These are phyloP conservation scores for Parotocinclus haroldoi DNA, from an alignment of 2,797 vertebrate species.

Conservation along the genomic window DNA sequence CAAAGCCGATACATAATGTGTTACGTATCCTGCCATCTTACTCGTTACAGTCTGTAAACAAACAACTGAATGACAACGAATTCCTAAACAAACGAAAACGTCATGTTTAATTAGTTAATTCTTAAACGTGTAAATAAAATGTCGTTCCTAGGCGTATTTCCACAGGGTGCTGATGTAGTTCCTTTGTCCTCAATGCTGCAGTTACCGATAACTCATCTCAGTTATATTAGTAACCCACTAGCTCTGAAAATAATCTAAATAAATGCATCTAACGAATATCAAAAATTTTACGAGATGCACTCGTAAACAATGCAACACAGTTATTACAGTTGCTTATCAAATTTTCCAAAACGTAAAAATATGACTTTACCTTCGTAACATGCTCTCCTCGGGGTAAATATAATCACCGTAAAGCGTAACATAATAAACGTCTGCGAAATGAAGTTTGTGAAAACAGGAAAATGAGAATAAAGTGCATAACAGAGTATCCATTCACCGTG, in stretches of 20 bases:
- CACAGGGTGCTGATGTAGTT: background rate
- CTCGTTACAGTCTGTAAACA: background rate
- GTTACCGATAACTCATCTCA: background rate
- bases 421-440: background rate
- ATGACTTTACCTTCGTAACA: conserved; percentile 35
- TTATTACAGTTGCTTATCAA: background rate
- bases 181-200: background rate
- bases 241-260: no score
- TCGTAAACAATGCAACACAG: background rate
- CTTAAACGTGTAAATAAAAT: background rate
- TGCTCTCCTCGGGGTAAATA: conserved; percentile 6
- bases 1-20: conserved; percentile 3
- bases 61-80: background rate
- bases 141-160: no score
- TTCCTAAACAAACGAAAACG: no score
- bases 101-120: no score
- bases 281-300: no score
- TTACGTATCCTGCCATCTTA: no score
- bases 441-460: conserved; percentile 25
- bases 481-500: conserved; percentile 64
- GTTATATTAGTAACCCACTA: background rate
- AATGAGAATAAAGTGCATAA: conserved; percentile 54
- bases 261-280: background rate
- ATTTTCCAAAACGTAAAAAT: conserved; percentile 1
- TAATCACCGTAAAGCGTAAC: conserved; percentile 1